Conservation (phyloP, 2,888 invertebrate genomes). For the Frankliniella intonsa region DNA sequence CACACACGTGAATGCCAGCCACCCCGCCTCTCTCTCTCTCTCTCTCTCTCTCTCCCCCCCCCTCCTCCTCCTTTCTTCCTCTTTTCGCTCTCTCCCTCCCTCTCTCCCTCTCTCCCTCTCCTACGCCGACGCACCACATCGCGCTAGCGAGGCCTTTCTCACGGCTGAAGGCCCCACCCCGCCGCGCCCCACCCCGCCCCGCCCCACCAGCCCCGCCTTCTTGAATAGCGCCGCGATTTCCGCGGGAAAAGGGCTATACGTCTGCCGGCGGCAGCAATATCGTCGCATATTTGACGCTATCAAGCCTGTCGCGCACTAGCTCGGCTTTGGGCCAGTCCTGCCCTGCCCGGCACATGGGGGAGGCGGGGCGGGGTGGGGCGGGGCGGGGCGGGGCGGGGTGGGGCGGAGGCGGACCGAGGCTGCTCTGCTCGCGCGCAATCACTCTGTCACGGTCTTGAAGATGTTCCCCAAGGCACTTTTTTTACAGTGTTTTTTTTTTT, state of each 20-base stretch:
- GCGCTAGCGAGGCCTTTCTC: background rate
- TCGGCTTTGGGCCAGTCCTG: background rate
- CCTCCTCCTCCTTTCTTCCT: background rate
- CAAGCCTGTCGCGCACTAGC: background rate
- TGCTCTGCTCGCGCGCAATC: too few species aligned
- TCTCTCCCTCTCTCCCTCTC: conserved; percentile 1
- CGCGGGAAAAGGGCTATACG: background rate
- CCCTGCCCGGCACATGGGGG: too few species aligned
- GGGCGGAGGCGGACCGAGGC: too few species aligned
- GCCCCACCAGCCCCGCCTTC: background rate
- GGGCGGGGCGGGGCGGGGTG: too few species aligned
- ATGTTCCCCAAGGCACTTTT: too few species aligned
- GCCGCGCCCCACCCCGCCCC: background rate
- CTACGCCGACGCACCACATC: background rate
- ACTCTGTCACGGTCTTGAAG: too few species aligned
- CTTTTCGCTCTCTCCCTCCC: background rate
- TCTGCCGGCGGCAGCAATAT: background rate
- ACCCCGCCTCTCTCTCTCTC: too few species aligned
- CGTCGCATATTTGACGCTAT: conserved; percentile 26
- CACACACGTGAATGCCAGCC: too few species aligned
- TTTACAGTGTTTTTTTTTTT: too few species aligned
- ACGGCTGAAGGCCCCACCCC: background rate
- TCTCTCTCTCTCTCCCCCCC: background rate
- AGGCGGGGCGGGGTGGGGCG: too few species aligned
- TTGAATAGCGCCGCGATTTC: background rate